Conservation (phyloP, 35 echinoderm and acorn worm species). For the Lytechinus variegatus region DNA sequence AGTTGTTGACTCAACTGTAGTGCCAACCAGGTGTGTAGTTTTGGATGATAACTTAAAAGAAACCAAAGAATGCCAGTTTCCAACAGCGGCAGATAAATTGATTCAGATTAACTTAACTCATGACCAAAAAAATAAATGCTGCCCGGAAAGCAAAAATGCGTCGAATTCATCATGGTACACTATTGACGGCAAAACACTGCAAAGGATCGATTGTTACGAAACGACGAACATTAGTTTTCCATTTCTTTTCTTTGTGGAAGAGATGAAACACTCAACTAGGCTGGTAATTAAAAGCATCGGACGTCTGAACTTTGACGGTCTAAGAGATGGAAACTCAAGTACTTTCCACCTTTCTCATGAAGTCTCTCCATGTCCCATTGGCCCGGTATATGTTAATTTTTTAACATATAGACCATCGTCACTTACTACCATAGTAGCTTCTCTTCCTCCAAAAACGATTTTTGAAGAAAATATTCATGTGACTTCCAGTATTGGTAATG, state of each 20-base stretch:
- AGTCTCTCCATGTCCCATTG: background rate
- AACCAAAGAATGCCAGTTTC: background rate
- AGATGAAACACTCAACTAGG: background rate
- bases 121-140: background rate
- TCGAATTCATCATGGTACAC: background rate
- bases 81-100: background rate
- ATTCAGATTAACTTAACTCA: too few species aligned
- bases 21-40: background rate
- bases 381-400: background rate
- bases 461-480: too few species aligned
- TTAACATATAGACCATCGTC: background rate
- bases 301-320: background rate
- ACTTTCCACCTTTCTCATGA: background rate
- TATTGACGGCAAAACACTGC: background rate
- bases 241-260: background rate
- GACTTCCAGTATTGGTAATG: too few species aligned
- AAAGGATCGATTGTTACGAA: background rate
- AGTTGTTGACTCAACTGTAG: background rate
- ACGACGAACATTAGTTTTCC: background rate
- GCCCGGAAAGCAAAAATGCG: background rate
- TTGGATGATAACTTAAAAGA: background rate
- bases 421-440: background rate
- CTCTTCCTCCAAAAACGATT: background rate
- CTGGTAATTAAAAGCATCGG: background rate
- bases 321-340: background rate